Conservation (phyloP, 64 coral and sea anemone species). For the Stylophora pistillata region DNA sequence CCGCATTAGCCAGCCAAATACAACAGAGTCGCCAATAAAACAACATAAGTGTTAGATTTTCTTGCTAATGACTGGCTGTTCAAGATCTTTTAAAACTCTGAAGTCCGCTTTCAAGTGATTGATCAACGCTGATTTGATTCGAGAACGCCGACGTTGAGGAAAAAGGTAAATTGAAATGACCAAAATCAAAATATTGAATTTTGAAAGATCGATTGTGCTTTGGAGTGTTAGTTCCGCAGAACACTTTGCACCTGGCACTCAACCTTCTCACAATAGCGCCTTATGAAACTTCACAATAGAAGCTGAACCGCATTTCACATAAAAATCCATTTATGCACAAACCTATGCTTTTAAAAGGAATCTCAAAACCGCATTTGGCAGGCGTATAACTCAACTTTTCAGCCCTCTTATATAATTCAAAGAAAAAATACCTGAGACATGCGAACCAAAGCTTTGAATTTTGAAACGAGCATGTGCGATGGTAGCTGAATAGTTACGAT, state of each 20-base stretch:
- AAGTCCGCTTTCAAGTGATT: too few relatives aligned
- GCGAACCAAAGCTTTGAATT: neutral
- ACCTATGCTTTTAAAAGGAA: neutral
- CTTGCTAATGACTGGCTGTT: neutral
- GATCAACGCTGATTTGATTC: neutral
- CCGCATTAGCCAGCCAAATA: too few relatives aligned
- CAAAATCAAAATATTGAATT: neutral
- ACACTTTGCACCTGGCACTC: neutral
- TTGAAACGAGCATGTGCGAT: neutral
- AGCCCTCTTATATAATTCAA: neutral
- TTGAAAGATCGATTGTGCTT: neutral
- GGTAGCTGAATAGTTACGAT: neutral
- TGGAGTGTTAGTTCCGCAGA: slow-evolving; percentile 3
- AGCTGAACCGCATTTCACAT: neutral
- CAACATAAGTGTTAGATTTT: too few relatives aligned
- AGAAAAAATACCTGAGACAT: neutral
- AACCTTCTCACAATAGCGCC: neutral
- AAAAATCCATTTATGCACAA: neutral
- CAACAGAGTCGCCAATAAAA: too few relatives aligned
- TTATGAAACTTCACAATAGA: slow-evolving; percentile 1
- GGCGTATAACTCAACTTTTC: neutral
- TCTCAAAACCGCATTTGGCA: neutral
- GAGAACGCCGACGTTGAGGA: neutral
- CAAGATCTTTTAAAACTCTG: neutral
- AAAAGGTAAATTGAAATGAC: neutral